Conservation (phyloP, 1,140 invertebrate genomes). For the Drosophila nigromelanica region DNA sequence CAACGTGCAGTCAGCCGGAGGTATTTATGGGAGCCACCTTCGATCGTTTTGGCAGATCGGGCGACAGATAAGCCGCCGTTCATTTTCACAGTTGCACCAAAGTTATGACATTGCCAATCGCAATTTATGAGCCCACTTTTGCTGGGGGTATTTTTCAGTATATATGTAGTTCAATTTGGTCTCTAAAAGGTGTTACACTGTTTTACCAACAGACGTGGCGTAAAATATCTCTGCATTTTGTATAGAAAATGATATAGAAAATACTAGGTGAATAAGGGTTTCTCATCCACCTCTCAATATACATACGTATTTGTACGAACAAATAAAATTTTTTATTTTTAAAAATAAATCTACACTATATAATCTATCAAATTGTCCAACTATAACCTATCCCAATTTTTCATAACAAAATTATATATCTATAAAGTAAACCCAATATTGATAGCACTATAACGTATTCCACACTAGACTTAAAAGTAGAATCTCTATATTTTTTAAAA, state of each 20-base stretch:
- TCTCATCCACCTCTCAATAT: too few species aligned
- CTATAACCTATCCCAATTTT: neutral
- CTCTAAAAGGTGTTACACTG: neutral
- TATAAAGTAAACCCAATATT: neutral
- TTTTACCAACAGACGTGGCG: too few species aligned
- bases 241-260: too few species aligned
- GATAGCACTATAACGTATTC: neutral
- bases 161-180: neutral
- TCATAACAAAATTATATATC: neutral
- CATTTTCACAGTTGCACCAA: constrained; percentile 40
- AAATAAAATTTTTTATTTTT: too few species aligned
- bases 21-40: constrained; percentile 46
- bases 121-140: constrained; percentile 44
- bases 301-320: too few species aligned
- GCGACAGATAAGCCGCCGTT: constrained; percentile 56
- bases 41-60: constrained; percentile 44
- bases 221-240: too few species aligned
- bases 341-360: neutral
- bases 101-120: constrained; percentile 27
- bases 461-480: too few species aligned
- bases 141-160: constrained; percentile 6
- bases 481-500: neutral
- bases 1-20: neutral
- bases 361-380: neutral
- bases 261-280: too few species aligned